A percentile compares a stretch with the other conserved stretches of the same genome.
Conservation (phyloP, 2,113 vertebrate species). For the Thymallus thymallus region DNA sequence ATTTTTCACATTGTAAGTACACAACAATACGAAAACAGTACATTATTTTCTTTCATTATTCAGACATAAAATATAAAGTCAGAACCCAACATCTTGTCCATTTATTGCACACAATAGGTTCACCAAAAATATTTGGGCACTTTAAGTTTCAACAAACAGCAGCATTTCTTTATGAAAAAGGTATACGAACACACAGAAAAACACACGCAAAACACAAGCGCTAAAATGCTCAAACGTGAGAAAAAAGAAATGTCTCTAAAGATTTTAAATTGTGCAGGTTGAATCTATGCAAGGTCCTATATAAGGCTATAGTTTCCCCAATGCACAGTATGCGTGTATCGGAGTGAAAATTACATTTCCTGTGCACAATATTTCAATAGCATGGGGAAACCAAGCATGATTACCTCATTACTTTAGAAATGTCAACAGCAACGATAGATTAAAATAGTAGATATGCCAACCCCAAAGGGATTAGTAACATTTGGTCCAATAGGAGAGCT, state of each 20-base stretch:
- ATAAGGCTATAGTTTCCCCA: conserved; percentile 64
- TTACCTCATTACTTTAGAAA: conserved; percentile 60
- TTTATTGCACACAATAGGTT: conserved; percentile 73
- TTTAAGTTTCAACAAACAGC: conserved; percentile 71
- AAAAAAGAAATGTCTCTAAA: conserved; percentile 48
- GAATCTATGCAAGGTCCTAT: conserved; percentile 62
- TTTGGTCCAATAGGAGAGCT: conserved; percentile 63
- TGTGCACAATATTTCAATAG: conserved; percentile 39
- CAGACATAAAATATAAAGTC: conserved; percentile 47
- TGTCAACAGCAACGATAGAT: conserved; percentile 62
- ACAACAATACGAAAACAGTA: conserved; percentile 47
- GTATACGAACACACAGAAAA: conserved; percentile 28
- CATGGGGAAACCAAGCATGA: conserved; percentile 53
- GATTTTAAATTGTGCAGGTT: conserved; percentile 65
- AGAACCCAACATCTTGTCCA: conserved; percentile 53
- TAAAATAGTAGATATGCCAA: conserved; percentile 55
- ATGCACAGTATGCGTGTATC: conserved; percentile 60
- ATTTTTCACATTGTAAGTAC: conserved; percentile 51
- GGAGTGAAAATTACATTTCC: conserved; percentile 49
- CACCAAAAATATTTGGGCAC: conserved; percentile 74
- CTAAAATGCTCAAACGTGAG: conserved; percentile 21
- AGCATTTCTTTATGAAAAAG: conserved; percentile 64
- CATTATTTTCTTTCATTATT: conserved; percentile 55
- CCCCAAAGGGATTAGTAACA: too few relatives aligned
- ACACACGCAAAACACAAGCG: conserved; percentile 39